Percentiles rank a stretch among this genome's conserved stretches.
These are phyloP conservation scores for Caiman crocodilus DNA, from an alignment of 2,797 vertebrate species.

Conservation along the genomic window DNA sequence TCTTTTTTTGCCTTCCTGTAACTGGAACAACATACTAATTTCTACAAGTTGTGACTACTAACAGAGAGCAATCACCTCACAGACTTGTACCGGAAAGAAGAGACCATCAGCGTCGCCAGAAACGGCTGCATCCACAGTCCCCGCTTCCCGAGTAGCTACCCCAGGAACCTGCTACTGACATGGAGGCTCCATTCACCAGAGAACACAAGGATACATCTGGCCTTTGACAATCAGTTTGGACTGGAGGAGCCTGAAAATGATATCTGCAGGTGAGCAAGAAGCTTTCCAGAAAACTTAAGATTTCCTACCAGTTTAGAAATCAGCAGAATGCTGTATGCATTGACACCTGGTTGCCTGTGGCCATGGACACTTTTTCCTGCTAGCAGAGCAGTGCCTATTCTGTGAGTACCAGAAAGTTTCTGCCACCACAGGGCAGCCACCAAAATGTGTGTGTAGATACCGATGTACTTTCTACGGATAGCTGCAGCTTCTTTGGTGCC, in stretches of 20 bases:
- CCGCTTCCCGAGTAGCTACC: constrained; percentile 94
- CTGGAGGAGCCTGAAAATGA: constrained; percentile 95
- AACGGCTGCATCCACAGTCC: constrained; percentile 92
- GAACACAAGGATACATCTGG: constrained; percentile 90
- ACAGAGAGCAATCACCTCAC: constrained; percentile 95
- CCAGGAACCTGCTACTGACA: constrained; percentile 92
- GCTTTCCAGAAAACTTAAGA: neutral
- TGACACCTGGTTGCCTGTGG: no score
- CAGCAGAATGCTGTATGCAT: neutral
- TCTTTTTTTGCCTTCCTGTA: constrained; percentile 78
- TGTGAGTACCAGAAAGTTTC: no score
- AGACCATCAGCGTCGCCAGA: constrained; percentile 88
- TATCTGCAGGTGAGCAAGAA: constrained; percentile 90
- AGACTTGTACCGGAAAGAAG: constrained; percentile 95
- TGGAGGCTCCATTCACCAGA: constrained; percentile 91
- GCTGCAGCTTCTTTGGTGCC: no score
- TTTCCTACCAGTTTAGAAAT: neutral
- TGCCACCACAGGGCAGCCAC: no score
- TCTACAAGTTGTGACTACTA: constrained; percentile 92
- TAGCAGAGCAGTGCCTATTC: no score
- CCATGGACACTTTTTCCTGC: no score
- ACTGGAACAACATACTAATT: constrained; percentile 88
- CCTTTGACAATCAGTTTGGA: constrained; percentile 93
- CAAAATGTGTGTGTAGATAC: no score
- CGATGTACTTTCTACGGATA: no score